phyloP scores from a whole-genome alignment of 2,797 vertebrate genomes.

The Tadarida brasiliensis region DNA sequence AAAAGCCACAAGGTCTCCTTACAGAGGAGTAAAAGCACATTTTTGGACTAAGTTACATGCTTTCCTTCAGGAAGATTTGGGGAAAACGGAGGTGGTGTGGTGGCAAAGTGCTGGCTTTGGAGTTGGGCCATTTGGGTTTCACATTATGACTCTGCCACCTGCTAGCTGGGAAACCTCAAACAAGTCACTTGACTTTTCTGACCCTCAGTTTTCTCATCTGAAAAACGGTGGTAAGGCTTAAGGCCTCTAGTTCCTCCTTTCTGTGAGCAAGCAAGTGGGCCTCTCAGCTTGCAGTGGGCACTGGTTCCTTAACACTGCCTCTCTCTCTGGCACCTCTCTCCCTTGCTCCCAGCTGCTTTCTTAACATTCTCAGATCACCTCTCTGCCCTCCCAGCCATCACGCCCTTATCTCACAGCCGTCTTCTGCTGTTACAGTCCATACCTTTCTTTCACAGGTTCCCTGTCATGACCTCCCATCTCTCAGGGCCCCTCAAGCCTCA shows the following conservation, averaged over 20 bases:
- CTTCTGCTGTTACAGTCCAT: not conserved
- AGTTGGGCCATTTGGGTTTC: not conserved
- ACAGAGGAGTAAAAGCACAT: constrained; percentile 3
- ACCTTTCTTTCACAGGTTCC: not conserved
- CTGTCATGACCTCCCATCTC: not conserved
- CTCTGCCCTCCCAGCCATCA: not conserved
- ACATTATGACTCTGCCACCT: not conserved
- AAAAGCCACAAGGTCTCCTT: constrained; percentile 16
- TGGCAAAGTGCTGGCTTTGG: not conserved
- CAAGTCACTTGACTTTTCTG: constrained; percentile 1
- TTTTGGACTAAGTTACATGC: not conserved
- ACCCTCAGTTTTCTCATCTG: not conserved
- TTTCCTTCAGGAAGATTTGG: constrained; percentile 16
- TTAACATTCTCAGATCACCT: not conserved
- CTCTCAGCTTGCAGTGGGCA: not conserved
- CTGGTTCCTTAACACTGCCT: not conserved
- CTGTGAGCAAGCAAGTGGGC: not conserved
- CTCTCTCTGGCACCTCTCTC: not conserved
- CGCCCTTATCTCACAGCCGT: not conserved
- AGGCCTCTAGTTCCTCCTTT: not conserved
- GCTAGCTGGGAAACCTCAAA: not conserved
- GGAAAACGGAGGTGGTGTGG: not conserved
- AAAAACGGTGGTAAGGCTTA: not conserved
- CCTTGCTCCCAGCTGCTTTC: not conserved
- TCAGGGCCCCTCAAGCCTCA: not conserved